phyloP scores from a whole-genome alignment of 2,797 vertebrate species.

The Artibeus lituratus region DNA sequence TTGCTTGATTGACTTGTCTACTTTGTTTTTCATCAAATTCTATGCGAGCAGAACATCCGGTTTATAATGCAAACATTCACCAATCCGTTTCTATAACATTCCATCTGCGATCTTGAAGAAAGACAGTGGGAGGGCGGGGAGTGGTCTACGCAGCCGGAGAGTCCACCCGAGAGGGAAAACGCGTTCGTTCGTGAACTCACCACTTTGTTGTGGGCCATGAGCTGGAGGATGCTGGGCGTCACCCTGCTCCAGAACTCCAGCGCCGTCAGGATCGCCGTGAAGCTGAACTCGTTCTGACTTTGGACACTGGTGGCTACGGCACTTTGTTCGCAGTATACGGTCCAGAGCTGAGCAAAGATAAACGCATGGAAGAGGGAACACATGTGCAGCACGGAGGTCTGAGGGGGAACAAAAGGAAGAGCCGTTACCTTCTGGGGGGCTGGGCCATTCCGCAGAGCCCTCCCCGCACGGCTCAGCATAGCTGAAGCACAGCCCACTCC shows the following conservation, averaged over 20 bases:
- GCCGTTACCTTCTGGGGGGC: not conserved
- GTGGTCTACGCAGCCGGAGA: not conserved
- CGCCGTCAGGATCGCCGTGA: conserved; percentile 95
- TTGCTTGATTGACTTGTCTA: not conserved
- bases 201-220: conserved; percentile 99
- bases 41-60: not conserved
- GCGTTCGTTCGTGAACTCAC: conserved; percentile 81
- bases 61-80: not conserved
- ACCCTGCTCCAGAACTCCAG: conserved; percentile 99
- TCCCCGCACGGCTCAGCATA: accelerated
- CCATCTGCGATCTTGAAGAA: not conserved
- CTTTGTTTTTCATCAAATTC: not conserved
- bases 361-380: conserved; percentile 99
- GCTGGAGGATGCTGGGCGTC: conserved; percentile 97
- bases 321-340: conserved; percentile 97
- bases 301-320: conserved; percentile 92
- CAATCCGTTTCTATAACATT: not conserved
- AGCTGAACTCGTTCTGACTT: conserved; percentile 97
- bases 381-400: conserved; percentile 99
- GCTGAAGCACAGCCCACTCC: not conserved
- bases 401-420: conserved; percentile 61
- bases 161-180: not conserved
- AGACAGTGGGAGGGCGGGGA: not conserved
- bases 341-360: conserved; percentile 99
- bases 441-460: not conserved